Evolutionary conservation across 2,113 vertebrate genomes (phyloP).

Genomic region (Thamnophis sirtalis): DNA sequence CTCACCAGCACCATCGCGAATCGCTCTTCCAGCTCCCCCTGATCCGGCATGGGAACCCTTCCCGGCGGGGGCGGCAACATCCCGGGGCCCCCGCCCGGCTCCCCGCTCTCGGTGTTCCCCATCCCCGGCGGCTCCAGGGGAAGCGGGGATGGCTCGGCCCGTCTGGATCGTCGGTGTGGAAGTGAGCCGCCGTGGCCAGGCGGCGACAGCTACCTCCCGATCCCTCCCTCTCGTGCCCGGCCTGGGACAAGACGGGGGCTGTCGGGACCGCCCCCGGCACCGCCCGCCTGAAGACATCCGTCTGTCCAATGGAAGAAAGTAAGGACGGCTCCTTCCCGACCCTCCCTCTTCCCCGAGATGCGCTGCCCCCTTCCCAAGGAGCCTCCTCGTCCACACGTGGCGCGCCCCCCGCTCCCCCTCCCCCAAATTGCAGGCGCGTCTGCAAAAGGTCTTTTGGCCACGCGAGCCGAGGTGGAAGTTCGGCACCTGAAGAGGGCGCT

Average conservation of each 20-base stretch:
- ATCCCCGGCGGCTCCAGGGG: constrained; percentile 68
- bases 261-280: constrained; percentile 6
- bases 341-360: background rate
- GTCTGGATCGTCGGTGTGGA: constrained; percentile 21
- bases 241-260: background rate
- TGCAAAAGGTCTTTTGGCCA: no score
- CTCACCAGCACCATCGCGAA: constrained; percentile 93
- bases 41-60: constrained; percentile 95
- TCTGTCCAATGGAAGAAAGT: background rate
- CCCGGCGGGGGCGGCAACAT: constrained; percentile 76
- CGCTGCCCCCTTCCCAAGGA: background rate
- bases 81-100: constrained; percentile 77
- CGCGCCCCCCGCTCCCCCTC: no score
- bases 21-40: constrained; percentile 90
- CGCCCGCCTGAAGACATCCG: constrained; percentile 8
- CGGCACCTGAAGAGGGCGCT: background rate
- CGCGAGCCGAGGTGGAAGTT: background rate
- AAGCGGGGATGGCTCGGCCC: constrained; percentile 52
- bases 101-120: constrained; percentile 92
- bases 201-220: constrained; percentile 16
- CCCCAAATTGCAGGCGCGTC: background rate
- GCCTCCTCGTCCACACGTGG: background rate
- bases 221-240: constrained; percentile 7
- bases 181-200: constrained; percentile 21
- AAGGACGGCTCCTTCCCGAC: background rate